Evolutionary conservation across 2,113 vertebrate genomes (phyloP).

Genomic region (Oryctolagus cuniculus): DNA sequence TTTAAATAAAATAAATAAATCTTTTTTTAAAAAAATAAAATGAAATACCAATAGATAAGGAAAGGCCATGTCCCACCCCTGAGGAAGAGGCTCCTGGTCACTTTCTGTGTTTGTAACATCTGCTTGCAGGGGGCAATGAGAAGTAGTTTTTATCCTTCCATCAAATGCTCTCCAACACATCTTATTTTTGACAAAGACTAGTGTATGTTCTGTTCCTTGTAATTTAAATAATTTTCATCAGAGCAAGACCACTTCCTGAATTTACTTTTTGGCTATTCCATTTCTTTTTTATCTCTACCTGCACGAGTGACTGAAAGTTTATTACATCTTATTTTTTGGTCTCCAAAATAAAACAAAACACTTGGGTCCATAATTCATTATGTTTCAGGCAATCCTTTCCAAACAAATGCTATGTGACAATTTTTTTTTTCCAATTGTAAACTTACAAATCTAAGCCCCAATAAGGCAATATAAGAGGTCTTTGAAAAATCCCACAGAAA

Average conservation of each 20-base stretch:
- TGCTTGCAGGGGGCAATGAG: neutral
- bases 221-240: neutral
- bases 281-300: constrained; percentile 13
- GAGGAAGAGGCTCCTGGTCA: neutral
- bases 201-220: neutral
- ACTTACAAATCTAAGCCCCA: neutral
- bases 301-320: neutral
- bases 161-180: neutral
- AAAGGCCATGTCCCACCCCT: no score
- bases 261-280: neutral
- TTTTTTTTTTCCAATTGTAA: neutral
- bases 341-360: constrained; percentile 12
- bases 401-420: neutral
- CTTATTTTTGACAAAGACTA: neutral
- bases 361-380: neutral
- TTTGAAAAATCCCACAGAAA: constrained; percentile 33
- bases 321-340: neutral
- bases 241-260: neutral
- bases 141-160: neutral
- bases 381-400: constrained; percentile 20
- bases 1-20: neutral
- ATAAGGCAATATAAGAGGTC: constrained; percentile 34
- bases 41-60: neutral
- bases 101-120: neutral
- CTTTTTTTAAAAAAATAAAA: neutral